Base-by-base conservation (phyloP, 2,888 invertebrate species). In the Drosophila birchii region DNA sequence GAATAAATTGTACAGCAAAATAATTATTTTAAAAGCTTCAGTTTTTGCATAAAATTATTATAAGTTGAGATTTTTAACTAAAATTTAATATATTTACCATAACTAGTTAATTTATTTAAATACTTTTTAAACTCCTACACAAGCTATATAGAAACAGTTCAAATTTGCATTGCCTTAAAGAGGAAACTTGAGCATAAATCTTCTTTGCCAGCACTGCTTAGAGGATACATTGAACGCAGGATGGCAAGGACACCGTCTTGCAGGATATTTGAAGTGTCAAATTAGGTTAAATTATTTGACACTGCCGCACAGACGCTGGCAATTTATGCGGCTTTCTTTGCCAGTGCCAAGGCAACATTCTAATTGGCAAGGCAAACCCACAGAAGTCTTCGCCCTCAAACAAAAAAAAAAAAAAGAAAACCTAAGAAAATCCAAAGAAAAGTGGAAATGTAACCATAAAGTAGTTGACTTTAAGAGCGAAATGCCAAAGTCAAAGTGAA, bases 251-350 rank as follows among this genome's bases (percentile, higher is more conserved):
- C 70, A 53, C 44, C 36, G 47, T 34, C 51, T 20, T 51, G 55
- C 38, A 41, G 75, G 78, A 78, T 75, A 79, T 80, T 81, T 85
- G 79, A 86, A 86, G 82, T 91, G 90, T 84, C 89, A 90, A 91
- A 90, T 90, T 91, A 90, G 90, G 90, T 89, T 90, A 90, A 88
- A 91, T 89, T 89, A 89, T 88, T 89, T 91, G 86, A 89, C 88
- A 90, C 81, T 77, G 66, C 58, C 64, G 69, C 83, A 67, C 79
- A 85, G 74, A 66, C 71, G 69, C 64, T 62, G 55, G 68, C 76
- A 84, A 88, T 88, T 84, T 86, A 88, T 86, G 88, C 64, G 84
- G 39, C 54, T 56, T 75, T 62, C 39, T 16, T 23, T 45, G 36
- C n/a, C 63, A 62, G 74, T 67, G 41, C 47, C 71, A 77, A 70